Evolutionary conservation across 1,140 invertebrate genomes (phyloP).

Genomic region (Metopolophium dirhodum): DNA sequence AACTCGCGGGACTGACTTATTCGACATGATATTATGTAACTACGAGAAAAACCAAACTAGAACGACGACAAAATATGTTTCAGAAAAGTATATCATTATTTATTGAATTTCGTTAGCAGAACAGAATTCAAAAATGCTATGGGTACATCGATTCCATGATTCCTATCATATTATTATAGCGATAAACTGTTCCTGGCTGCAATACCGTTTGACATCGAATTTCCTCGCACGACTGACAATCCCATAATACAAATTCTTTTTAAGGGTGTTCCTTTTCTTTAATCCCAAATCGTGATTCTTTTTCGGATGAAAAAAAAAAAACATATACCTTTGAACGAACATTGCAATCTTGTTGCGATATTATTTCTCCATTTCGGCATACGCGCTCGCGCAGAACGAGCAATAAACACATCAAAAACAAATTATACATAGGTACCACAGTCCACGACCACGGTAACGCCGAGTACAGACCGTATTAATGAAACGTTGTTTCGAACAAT

Average conservation of each 20-base stretch:
- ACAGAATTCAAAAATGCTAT: not conserved
- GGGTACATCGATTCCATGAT: too few relatives aligned
- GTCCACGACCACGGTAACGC: not conserved
- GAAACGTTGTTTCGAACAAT: not conserved
- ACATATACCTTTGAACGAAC: not conserved
- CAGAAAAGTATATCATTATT: not conserved
- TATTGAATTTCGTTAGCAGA: not conserved
- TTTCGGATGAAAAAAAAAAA: not conserved
- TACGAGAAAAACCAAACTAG: not conserved
- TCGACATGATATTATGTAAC: not conserved
- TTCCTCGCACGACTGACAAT: not conserved
- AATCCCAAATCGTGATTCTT: not conserved
- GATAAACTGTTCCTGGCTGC: not conserved
- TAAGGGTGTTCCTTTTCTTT: not conserved
- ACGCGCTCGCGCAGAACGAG: not conserved
- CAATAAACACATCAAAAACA: not conserved
- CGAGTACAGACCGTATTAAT: not conserved
- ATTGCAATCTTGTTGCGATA: not conserved
- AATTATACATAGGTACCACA: not conserved
- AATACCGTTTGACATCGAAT: slow-evolving; percentile 5
- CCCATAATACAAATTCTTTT: not conserved
- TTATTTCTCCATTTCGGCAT: not conserved
- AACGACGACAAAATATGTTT: not conserved
- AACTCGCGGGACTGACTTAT: not conserved
- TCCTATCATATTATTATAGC: not conserved